Base-by-base conservation (phyloP, 2,113 vertebrate species). In the Boulengeromyrus knoepffleri region DNA sequence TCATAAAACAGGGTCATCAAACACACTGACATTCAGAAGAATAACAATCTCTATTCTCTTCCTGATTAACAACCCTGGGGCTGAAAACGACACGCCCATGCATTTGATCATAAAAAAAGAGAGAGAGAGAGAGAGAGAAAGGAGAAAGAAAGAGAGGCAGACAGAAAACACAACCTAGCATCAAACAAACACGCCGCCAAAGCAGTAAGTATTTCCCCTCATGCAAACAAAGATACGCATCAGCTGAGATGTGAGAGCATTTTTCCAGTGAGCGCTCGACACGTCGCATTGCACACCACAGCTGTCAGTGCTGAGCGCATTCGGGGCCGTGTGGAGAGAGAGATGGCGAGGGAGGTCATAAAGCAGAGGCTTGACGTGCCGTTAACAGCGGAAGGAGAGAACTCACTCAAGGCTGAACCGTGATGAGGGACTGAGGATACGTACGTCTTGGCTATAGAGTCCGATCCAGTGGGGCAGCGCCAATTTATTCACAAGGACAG, bases 401-500 rank as follows among this genome's bases (percentile, higher is more conserved):
- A 77, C 62, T 74, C 46, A 49, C 46, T 74, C 27, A 88, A 58
- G 87, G 19, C 13, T 45, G 56, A 49, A 88, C 62, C 45, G 15
- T 3, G 50, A 36, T 19, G 58, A 84, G n/a, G 56, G 21, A 21
- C 1, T 91, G 50, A 56, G 52, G 13, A 89, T 93, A 97, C 97
- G 6, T 97, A 99, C 98, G 45, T 98, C 93, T 24, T 95, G 88
- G 52, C 97, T 97, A 91, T 96, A 97, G 2, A 98, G 95, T 90
- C 98, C 98, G 1, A 99, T 99, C 98, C 98, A 99, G 94, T 97
- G 97, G 21, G 92, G 92, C 52, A 92, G 93, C 39, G 95, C 97
- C 91, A 97, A 92, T 88, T 95, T 96, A 89, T 95, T 98, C 92
- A 98, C 93, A 45, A 98, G 95, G 90, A 99, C 94, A 0, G 97